phyloP scores from a whole-genome alignment of 2,113 vertebrate genomes.

The Epinephelus cyanopodus region DNA sequence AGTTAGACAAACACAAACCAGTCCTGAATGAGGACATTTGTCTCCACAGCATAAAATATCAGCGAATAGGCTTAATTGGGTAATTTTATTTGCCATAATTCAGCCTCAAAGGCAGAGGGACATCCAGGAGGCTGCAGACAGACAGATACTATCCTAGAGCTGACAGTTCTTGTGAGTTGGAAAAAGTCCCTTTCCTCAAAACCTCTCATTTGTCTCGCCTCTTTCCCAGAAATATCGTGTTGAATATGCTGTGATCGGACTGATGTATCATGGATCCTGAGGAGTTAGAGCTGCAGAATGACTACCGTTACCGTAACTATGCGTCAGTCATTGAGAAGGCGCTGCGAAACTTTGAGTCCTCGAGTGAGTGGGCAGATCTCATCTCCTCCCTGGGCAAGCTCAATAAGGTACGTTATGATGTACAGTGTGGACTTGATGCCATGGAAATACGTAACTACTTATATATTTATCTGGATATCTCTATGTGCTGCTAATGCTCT shows the following conservation, averaged over 20 bases:
- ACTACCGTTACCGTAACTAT: conserved; percentile 96
- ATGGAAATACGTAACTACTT: neutral
- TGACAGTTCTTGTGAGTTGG: conserved; percentile 3
- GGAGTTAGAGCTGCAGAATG: conserved; percentile 92
- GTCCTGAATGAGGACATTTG: conserved; percentile 65
- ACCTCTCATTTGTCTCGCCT: neutral
- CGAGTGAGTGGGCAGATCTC: conserved; percentile 98
- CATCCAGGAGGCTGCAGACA: conserved; percentile 28
- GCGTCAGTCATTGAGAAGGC: conserved; percentile 95
- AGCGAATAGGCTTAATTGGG: conserved; percentile 54
- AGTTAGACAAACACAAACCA: conserved; percentile 27
- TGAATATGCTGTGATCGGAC: conserved; percentile 81
- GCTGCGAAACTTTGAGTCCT: conserved; percentile 96
- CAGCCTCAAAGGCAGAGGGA: conserved; percentile 34
- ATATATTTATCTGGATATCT: neutral
- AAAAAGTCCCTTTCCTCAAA: conserved; percentile 1
- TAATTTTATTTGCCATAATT: conserved; percentile 62
- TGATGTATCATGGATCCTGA: conserved; percentile 92
- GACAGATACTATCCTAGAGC: neutral
- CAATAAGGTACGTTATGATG: conserved; percentile 90
- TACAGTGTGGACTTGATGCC: neutral
- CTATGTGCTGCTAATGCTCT: neutral
- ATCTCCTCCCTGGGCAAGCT: conserved; percentile 98
- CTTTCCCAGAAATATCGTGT: conserved; percentile 33
- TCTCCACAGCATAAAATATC: conserved; percentile 31